These are phyloP conservation scores for Scartelaos histophorus DNA, from an alignment of 2,113 vertebrate genomes.

Conservation along the genomic window DNA sequence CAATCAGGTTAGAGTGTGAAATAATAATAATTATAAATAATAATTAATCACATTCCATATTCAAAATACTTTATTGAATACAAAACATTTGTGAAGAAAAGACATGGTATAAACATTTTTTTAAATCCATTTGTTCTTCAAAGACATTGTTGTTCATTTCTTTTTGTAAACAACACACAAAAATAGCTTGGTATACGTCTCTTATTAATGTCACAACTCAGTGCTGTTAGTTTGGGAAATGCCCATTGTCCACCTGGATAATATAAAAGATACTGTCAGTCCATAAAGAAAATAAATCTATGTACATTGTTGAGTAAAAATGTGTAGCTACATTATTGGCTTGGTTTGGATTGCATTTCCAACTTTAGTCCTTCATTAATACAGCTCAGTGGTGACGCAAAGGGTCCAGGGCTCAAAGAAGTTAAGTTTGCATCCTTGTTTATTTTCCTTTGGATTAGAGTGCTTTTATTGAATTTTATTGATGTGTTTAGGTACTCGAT, in stretches of 20 bases:
- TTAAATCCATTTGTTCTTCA: constrained; percentile 27
- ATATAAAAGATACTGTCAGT: constrained; percentile 11
- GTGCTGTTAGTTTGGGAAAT: constrained; percentile 44
- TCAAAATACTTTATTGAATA: constrained; percentile 58
- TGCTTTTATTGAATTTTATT: too few relatives aligned
- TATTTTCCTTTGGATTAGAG: not conserved
- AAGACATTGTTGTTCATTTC: constrained; percentile 49
- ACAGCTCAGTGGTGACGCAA: not conserved
- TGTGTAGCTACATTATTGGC: constrained; percentile 15
- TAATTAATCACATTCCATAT: constrained; percentile 11
- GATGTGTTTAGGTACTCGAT: not conserved
- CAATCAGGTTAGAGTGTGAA: too few relatives aligned
- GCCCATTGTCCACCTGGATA: constrained; percentile 21
- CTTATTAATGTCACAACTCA: constrained; percentile 28
- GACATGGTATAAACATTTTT: constrained; percentile 25
- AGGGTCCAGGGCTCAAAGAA: not conserved
- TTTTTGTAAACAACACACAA: constrained; percentile 64
- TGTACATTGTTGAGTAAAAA: constrained; percentile 17
- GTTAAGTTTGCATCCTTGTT: constrained; percentile 5
- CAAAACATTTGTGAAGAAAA: constrained; percentile 37
- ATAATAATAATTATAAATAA: too few relatives aligned
- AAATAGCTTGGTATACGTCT: constrained; percentile 57
- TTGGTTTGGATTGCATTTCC: constrained; percentile 31
- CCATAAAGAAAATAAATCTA: constrained; percentile 17
- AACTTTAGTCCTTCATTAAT: constrained; percentile 65